phyloP scores from a whole-genome alignment of 2,113 vertebrate genomes.

The Trematocara nigrifrons region DNA sequence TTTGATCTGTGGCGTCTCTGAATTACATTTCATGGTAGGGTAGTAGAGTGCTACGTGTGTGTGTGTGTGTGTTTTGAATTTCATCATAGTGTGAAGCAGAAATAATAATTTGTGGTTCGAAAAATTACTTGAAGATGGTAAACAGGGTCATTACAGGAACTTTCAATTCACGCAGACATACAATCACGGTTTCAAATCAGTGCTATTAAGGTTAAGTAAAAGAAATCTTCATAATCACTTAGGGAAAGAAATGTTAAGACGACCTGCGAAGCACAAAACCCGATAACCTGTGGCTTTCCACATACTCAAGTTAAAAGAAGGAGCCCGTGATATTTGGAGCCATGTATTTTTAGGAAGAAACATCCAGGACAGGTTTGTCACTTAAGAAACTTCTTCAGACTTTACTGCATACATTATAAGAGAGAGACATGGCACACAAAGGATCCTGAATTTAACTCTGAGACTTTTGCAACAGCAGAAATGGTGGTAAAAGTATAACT shows the following conservation, averaged over 20 bases:
- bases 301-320: accelerated
- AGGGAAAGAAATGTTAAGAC: not conserved
- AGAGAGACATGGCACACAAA: not conserved
- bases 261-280: accelerated
- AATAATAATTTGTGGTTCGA: not conserved
- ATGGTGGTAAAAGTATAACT: not conserved
- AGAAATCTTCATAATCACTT: not conserved
- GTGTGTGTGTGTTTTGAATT: not conserved
- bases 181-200: not conserved
- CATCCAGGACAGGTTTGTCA: not conserved
- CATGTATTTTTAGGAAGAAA: not conserved
- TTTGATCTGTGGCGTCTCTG: not conserved
- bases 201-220: not conserved
- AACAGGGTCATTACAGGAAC: not conserved
- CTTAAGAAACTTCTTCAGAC: not conserved
- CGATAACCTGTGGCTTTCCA: not conserved
- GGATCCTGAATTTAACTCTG: not conserved
- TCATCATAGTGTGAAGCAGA: not conserved
- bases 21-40: not conserved
- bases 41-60: not conserved
- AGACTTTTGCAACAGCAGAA: not conserved
- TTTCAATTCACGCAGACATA: not conserved
- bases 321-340: not conserved
- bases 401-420: not conserved
- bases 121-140: not conserved